Base-by-base conservation (phyloP, 2,113 vertebrate genomes). In the Salvelinus namaycush region DNA sequence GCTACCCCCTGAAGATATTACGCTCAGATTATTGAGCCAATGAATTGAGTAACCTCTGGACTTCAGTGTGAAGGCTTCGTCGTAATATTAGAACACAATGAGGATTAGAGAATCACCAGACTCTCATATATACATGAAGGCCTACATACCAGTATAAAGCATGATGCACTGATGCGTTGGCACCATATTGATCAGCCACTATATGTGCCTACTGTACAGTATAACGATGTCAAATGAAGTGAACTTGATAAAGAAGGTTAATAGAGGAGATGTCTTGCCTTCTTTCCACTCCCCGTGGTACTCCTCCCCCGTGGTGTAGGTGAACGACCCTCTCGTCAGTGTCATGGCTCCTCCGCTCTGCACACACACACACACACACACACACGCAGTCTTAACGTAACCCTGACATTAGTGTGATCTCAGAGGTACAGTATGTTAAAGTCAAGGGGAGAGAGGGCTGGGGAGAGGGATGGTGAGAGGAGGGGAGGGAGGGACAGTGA, bases 271-370 rank as follows among this genome's bases (percentile, higher is more conserved):
- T 31, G n/a, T 68, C 91, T 93, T 91, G 94, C 98, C 98, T 96
- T 99, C 97, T 83, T 98, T 99, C 98, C 98, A 99, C 85, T 99
- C 98, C 76, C 98, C 98, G 0, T 95, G 94, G 86, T 99, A 99
- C 81, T 99, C 97, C 84, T 99, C 98, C 76, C 97, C 98, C 1
- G 91, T 99, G 89, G 96, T 96, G 84, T 99, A 99, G 75, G 95
- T 99, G 91, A 99, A 99, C 84, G 97, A 97, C 89, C 97, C 98
- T 92, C 97, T 97, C 74, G 95, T 99, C 91, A 99, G 93, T 83
- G 97, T 99, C 97, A 99, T 99, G 88, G 85, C 90, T 77, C 81
- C 84, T 82, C 90, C 91, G 74, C 78, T 69, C 74, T 48, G 22
- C 44, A 13, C 59, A n/a, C 26, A 2, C 64, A 70, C 67, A 73